These are phyloP conservation scores for Catalaphyllia jardinei DNA, from an alignment of 64 coral and sea anemone genomes.

Conservation along the genomic window DNA sequence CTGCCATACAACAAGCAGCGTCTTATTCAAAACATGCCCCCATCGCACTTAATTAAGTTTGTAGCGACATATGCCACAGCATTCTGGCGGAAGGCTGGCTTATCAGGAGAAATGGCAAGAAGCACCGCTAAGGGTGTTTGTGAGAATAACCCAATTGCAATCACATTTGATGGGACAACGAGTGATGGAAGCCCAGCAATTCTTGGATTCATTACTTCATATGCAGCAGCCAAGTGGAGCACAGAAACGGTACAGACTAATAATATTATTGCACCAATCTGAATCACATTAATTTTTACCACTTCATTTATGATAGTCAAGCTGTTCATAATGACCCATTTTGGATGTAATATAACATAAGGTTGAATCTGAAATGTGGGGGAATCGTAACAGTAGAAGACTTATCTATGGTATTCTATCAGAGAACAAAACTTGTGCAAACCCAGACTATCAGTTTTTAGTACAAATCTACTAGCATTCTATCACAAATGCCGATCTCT, in stretches of 20 bases:
- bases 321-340: too few species aligned
- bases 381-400: too few species aligned
- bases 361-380: too few species aligned
- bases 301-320: too few species aligned
- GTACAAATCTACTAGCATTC: too few species aligned
- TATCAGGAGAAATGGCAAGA: constrained; percentile 78
- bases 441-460: too few species aligned
- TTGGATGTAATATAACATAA: too few species aligned
- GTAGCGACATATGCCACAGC: constrained; percentile 71
- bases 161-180: constrained; percentile 82
- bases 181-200: constrained; percentile 76
- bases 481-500: too few species aligned
- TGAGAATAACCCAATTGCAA: constrained; percentile 60
- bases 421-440: too few species aligned
- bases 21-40: constrained; percentile 72
- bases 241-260: constrained; percentile 39
- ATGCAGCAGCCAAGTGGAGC: constrained; percentile 80
- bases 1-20: constrained; percentile 86
- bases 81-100: constrained; percentile 89
- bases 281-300: too few species aligned
- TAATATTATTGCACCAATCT: not conserved
- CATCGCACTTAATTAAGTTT: constrained; percentile 92
- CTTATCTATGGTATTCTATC: too few species aligned
- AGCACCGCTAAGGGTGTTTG: constrained; percentile 32
- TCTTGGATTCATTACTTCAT: constrained; percentile 89